phyloP scores from a whole-genome alignment of 1,140 invertebrate species.

The Drosophila ficusphila region DNA sequence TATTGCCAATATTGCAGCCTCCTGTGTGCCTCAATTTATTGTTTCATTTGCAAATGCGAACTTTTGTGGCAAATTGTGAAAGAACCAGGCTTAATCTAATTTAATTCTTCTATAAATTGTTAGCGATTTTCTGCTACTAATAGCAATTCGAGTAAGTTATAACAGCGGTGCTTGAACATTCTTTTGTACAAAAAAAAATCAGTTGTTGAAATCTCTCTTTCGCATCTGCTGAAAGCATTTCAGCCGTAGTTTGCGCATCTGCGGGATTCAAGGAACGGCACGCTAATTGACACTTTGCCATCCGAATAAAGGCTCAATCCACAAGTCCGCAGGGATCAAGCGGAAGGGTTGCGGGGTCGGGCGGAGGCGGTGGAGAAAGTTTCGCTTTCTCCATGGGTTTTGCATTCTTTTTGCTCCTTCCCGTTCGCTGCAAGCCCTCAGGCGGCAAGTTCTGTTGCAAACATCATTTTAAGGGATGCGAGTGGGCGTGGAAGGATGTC shows the following conservation, averaged over 20 bases:
- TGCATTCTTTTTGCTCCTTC: slow-evolving; percentile 2
- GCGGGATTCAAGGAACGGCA: slow-evolving; percentile 14
- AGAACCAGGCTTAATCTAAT: neutral
- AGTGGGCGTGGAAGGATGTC: slow-evolving; percentile 9
- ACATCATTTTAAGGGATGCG: slow-evolving; percentile 19
- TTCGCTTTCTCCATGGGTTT: slow-evolving; percentile 24
- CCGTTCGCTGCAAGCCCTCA: slow-evolving; percentile 23
- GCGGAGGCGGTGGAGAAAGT: slow-evolving; percentile 12
- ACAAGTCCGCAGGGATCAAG: slow-evolving; percentile 15
- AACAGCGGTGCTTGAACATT: no score
- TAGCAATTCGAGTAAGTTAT: no score
- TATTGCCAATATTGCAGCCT: neutral
- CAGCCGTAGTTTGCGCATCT: slow-evolving; percentile 6
- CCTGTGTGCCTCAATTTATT: neutral
- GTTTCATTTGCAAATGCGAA: neutral
- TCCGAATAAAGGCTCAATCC: slow-evolving; percentile 21
- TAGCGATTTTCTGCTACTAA: no score
- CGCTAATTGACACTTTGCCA: slow-evolving; percentile 59
- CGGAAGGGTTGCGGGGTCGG: neutral
- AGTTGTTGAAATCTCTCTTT: no score
- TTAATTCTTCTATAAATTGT: neutral
- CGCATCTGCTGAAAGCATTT: neutral
- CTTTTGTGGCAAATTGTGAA: neutral
- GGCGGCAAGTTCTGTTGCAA: slow-evolving; percentile 43
- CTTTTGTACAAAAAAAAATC: no score